phyloP scores from a whole-genome alignment of 2,113 vertebrate genomes.

The Heterotilapia buettikoferi region DNA sequence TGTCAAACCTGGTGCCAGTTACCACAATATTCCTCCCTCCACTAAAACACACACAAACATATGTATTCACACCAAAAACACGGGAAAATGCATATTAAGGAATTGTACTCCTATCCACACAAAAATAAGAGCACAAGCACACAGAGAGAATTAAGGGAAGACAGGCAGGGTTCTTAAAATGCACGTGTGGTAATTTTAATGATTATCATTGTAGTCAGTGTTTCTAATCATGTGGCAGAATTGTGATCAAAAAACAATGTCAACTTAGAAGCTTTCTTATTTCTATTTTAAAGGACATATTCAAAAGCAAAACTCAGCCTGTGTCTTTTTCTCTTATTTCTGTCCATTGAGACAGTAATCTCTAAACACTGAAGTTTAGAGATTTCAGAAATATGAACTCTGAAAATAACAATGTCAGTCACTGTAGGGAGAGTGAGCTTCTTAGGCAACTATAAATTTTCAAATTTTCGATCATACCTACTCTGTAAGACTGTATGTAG shows the following conservation, averaged over 20 bases:
- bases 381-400: not conserved
- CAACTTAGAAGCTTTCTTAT: not conserved
- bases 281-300: not conserved
- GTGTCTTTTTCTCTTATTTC: not conserved
- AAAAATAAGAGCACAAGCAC: not conserved
- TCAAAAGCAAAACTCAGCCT: not conserved
- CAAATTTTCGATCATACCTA: not conserved
- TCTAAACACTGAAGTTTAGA: not conserved
- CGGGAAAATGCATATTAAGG: not conserved
- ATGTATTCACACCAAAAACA: not conserved
- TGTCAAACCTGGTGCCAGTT: constrained; percentile 80
- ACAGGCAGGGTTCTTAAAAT: not conserved
- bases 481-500: not conserved
- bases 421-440: not conserved
- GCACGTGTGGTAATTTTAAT: constrained; percentile 8
- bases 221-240: not conserved
- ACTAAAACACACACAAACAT: constrained; percentile 63
- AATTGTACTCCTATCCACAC: not conserved
- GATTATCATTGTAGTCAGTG: not conserved
- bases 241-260: not conserved
- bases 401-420: not conserved
- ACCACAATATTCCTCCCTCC: constrained; percentile 88
- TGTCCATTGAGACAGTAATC: not conserved
- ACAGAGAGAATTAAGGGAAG: not conserved
- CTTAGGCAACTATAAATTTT: not conserved